phyloP scores from a whole-genome alignment of 2,888 invertebrate species.

The Monoplex corrugatus region DNA sequence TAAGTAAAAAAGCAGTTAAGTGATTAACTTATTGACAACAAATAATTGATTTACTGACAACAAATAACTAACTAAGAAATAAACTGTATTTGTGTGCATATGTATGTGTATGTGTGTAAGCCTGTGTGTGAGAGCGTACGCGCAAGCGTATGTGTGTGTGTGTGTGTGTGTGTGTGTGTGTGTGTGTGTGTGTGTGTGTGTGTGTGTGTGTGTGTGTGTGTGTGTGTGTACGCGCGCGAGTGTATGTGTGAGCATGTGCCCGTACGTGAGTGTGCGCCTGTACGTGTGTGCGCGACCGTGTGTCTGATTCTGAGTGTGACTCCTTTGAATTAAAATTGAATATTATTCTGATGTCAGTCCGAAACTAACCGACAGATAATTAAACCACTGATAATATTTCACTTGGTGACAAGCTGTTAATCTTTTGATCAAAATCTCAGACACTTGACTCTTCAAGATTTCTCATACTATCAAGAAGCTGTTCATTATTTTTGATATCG shows the following conservation, averaged over 20 bases:
- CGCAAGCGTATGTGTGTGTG: background rate
- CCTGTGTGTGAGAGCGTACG: background rate
- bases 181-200: slow-evolving; percentile 12
- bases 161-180: background rate
- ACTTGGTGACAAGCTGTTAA: background rate
- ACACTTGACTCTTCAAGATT: background rate
- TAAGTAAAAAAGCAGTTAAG: background rate
- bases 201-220: background rate
- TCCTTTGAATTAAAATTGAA: too few species aligned
- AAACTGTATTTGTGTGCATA: too few species aligned
- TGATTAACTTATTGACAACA: background rate
- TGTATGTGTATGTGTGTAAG: slow-evolving; percentile 15
- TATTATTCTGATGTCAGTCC: too few species aligned
- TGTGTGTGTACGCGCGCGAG: background rate
- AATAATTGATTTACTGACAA: too few species aligned
- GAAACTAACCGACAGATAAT: background rate
- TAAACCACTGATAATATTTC: background rate
- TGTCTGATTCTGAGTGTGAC: too few species aligned
- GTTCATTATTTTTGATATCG: background rate
- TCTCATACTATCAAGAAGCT: background rate
- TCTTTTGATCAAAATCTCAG: background rate
- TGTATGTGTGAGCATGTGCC: background rate
- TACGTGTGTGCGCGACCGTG: too few species aligned
- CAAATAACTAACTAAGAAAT: too few species aligned
- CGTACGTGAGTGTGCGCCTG: slow-evolving; percentile 13